A percentile compares a stretch with the other conserved stretches of the same genome.
phyloP scores from a whole-genome alignment of 2,113 vertebrate species.

The Cephalopterus ornatus region DNA sequence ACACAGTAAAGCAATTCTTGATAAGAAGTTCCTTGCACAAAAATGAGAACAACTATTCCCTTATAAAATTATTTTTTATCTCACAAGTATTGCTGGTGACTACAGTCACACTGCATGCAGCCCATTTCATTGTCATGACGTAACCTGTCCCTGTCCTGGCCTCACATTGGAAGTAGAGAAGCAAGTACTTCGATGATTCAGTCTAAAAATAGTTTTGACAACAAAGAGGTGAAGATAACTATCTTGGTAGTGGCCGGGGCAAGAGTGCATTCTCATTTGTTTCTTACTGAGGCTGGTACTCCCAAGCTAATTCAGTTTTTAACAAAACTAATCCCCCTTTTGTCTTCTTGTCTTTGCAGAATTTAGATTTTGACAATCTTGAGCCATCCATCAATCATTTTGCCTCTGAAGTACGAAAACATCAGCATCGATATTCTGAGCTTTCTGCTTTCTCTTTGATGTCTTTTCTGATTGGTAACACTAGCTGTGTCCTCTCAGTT shows the following conservation, averaged over 20 bases:
- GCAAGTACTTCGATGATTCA: neutral
- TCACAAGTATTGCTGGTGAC: neutral
- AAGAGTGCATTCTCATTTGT: neutral
- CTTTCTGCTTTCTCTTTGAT: neutral
- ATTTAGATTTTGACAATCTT: constrained; percentile 15
- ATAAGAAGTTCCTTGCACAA: neutral
- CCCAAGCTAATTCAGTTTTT: neutral
- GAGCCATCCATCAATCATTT: neutral
- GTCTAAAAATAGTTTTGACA: neutral
- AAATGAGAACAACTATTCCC: neutral
- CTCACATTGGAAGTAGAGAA: neutral
- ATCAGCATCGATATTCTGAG: neutral
- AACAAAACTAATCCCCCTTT: neutral
- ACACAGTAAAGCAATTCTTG: neutral
- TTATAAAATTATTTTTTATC: neutral
- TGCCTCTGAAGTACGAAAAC: neutral
- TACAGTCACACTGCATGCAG: neutral
- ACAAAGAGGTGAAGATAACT: neutral
- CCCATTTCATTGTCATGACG: neutral
- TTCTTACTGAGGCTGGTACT: neutral
- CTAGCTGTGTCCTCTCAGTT: neutral
- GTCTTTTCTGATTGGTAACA: neutral
- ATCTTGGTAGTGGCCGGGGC: neutral
- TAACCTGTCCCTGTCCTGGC: neutral
- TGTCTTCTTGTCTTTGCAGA: neutral